Evolutionary conservation across 2,113 vertebrate species (phyloP).

Genomic region (Scytalopus superciliaris): DNA sequence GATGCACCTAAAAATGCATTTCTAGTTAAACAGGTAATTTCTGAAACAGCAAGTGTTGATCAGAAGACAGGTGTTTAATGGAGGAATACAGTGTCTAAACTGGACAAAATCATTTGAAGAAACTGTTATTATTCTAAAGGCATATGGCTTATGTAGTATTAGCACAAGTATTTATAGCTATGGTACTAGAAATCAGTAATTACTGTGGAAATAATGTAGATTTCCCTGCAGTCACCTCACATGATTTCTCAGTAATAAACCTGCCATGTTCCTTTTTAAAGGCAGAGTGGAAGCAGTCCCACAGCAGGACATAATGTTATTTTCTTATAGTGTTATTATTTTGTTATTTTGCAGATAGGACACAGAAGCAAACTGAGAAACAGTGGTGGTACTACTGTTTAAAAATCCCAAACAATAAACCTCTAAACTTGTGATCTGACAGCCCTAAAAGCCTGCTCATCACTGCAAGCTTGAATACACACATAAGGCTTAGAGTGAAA

Average conservation of each 20-base stretch:
- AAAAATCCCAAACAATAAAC: background rate
- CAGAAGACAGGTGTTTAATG: background rate
- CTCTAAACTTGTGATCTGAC: background rate
- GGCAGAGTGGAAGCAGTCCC: background rate
- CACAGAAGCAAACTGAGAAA: background rate
- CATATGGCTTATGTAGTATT: background rate
- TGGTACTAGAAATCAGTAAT: constrained; percentile 13
- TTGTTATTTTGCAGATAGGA: background rate
- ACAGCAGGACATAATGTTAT: background rate
- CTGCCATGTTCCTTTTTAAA: background rate
- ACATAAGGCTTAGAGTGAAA: background rate
- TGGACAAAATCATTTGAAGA: background rate
- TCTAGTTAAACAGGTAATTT: background rate
- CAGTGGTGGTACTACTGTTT: background rate
- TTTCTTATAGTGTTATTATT: background rate
- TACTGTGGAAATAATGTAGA: constrained; percentile 13
- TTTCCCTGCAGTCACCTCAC: background rate
- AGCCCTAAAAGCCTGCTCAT: background rate
- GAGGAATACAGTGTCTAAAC: background rate
- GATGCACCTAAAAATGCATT: background rate
- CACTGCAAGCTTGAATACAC: background rate
- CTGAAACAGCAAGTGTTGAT: background rate
- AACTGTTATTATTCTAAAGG: background rate
- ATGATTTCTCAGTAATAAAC: background rate
- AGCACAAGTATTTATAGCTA: background rate